Percentiles rank a stretch among this genome's conserved stretches.
Evolutionary conservation across 1,140 invertebrate genomes (phyloP).

Genomic region (Drosophila chauvacae): DNA sequence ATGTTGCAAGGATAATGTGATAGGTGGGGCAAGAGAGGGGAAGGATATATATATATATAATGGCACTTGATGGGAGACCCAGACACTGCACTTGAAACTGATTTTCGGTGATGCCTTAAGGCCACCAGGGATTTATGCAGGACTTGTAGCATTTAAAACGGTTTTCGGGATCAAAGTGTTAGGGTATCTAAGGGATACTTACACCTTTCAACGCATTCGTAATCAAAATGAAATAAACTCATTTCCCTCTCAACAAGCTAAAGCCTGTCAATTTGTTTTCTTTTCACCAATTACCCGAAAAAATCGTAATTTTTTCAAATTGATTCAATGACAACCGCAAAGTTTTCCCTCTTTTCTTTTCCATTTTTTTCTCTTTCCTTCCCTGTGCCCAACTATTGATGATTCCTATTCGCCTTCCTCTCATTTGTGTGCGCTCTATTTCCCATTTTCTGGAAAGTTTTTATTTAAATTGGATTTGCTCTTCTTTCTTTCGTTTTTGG

Average conservation of each 20-base stretch:
- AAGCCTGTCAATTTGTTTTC: not conserved
- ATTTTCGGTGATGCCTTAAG: constrained; percentile 31
- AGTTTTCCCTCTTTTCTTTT: constrained; percentile 42
- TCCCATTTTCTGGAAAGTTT: constrained; percentile 45
- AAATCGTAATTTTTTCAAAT: constrained; percentile 10
- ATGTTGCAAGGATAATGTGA: constrained; percentile 30
- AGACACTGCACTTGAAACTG: constrained; percentile 29
- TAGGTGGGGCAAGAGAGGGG: not conserved
- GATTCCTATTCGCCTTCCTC: constrained; percentile 13
- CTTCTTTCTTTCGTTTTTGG: constrained; percentile 6
- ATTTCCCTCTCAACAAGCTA: not conserved
- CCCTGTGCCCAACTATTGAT: constrained; percentile 29
- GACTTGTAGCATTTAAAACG: constrained; percentile 12
- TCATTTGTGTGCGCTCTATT: constrained; percentile 39
- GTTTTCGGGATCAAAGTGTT: not conserved
- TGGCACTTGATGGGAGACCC: constrained; percentile 21
- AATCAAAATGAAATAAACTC: not conserved
- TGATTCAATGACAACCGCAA: constrained; percentile 60
- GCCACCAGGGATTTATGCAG: constrained; percentile 20
- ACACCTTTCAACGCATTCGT: not conserved
- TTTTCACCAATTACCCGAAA: constrained; percentile 21
- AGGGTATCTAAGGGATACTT: not conserved
- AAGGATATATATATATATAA: constrained; percentile 18
- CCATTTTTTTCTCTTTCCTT: not conserved
- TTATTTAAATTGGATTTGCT: constrained; percentile 64